Evolutionary conservation across 2,797 vertebrate genomes (phyloP), one percentile per base, ranked within the genome.

Genomic region (Aselliscus stoliczkanus): DNA sequence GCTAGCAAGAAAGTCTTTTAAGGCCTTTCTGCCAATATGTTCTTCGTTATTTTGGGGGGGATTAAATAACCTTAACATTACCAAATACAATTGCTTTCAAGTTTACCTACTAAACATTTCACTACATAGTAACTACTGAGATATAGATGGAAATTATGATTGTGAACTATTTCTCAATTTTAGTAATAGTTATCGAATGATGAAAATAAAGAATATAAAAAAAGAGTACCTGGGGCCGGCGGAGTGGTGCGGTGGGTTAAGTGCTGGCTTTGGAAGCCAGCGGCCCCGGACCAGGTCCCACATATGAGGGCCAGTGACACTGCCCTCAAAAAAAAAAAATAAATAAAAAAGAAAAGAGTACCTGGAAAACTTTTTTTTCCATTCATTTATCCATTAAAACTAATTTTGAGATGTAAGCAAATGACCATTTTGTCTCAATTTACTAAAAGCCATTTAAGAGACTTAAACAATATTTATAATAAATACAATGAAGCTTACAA

Each of bases 391-490:
- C 65, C 34, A 92, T 47, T 65, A 65, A 37, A 67, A 52, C 91
- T 23, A 95, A 83, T 79, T 95, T 50, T 90, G 44, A 94, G 56
- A 67, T 69, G 12, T 67, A 90, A 88, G 42, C 47, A 86, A 77
- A 73, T 50, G 17, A 73, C 25, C 3, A 42, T 69, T 91, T 79
- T 47, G 13, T 92, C 50, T 91, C 70, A 56, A 69, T 70, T 69
- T 70, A 89, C 50, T 75, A 83, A 86, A 95, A 93, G 15, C 34
- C 88, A 44, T 86, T 82, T 91, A 76, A 31, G 90, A 73, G 77
- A 94, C 44, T 60, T 69, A 90, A n/a, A n/a, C 27, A 42, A 5
- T 56, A 79, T 18, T 42, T 94, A 18, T 62, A 67, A 44, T 42
- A 82, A 64, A 21, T 52, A 70, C 76, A 87, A 64, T 7, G 21